These are phyloP conservation scores for Drosophila asahinai DNA, from an alignment of 1,140 invertebrate genomes.

Conservation along the genomic window DNA sequence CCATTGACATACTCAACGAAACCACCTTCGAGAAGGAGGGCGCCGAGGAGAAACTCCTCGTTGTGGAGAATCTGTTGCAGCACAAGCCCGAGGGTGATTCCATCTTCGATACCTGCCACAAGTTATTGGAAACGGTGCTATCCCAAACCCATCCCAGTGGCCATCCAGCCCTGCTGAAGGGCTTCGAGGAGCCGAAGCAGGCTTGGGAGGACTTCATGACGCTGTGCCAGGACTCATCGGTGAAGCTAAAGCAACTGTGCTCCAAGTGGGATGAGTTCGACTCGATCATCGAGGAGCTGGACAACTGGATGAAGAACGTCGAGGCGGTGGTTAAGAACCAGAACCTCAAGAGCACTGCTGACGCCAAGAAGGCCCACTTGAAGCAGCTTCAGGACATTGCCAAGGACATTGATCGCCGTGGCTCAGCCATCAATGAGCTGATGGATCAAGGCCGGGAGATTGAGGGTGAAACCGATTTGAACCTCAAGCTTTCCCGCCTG, in stretches of 20 bases:
- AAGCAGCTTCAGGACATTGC: slow-evolving; percentile 91
- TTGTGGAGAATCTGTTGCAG: slow-evolving; percentile 91
- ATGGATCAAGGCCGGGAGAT: slow-evolving; percentile 90
- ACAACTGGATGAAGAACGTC: slow-evolving; percentile 93
- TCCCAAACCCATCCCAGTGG: slow-evolving; percentile 92
- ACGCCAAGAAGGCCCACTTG: slow-evolving; percentile 92
- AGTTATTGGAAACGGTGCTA: slow-evolving; percentile 90
- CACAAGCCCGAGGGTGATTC: slow-evolving; percentile 91
- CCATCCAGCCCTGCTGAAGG: slow-evolving; percentile 90
- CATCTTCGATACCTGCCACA: slow-evolving; percentile 90
- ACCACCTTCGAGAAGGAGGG: slow-evolving; percentile 90
- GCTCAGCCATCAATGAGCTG: slow-evolving; percentile 89
- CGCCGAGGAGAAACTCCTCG: slow-evolving; percentile 90
- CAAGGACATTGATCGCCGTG: slow-evolving; percentile 90
- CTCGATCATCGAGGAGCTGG: slow-evolving; percentile 90
- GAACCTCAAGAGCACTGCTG: slow-evolving; percentile 93
- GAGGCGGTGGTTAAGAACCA: slow-evolving; percentile 95
- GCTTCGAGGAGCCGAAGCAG: slow-evolving; percentile 90
- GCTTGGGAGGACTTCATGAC: slow-evolving; percentile 92
- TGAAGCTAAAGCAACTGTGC: slow-evolving; percentile 90
- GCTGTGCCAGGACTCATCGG: slow-evolving; percentile 89
- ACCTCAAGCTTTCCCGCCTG: slow-evolving; percentile 91
- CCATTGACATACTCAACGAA: slow-evolving; percentile 91
- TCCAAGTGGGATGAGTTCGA: slow-evolving; percentile 93
- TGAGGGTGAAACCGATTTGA: slow-evolving; percentile 91